Conservation (phyloP, 1,140 invertebrate genomes). For the Brachionus paranguensis region DNA sequence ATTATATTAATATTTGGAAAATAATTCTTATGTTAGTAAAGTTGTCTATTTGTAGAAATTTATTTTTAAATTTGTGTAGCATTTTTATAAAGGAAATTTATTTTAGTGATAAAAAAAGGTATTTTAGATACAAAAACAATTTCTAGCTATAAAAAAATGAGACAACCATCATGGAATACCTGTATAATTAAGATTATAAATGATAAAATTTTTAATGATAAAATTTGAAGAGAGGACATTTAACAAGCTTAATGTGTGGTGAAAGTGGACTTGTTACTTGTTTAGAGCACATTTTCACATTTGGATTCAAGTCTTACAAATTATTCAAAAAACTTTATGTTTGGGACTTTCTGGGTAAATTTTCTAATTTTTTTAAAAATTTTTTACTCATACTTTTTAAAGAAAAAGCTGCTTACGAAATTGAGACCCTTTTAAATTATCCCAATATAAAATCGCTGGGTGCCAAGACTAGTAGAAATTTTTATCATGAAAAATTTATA, state of each 20-base stretch:
- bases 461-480: slow-evolving; percentile 45
- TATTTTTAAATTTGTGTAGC: no score
- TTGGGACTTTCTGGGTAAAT: slow-evolving; percentile 89
- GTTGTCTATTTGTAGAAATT: no score
- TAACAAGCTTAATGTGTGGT: slow-evolving; percentile 85
- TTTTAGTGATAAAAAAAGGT: no score
- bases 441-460: slow-evolving; percentile 46
- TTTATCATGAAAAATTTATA: slow-evolving; percentile 56
- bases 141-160: no score
- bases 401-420: slow-evolving; percentile 75
- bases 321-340: slow-evolving; percentile 91
- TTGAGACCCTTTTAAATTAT: slow-evolving; percentile 60
- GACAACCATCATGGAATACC: no score
- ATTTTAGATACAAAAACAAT: no score
- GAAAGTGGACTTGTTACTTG: slow-evolving; percentile 85
- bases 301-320: slow-evolving; percentile 70
- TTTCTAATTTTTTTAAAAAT: slow-evolving; percentile 41
- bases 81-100: no score
- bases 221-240: slow-evolving; percentile 60
- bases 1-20: no score
- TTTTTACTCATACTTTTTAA: slow-evolving; percentile 55
- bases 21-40: no score
- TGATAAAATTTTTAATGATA: no score
- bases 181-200: no score
- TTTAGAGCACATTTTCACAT: slow-evolving; percentile 85